These are phyloP conservation scores for Disparrhopalites patrizii DNA, from an alignment of 2,888 invertebrate genomes.

Conservation along the genomic window DNA sequence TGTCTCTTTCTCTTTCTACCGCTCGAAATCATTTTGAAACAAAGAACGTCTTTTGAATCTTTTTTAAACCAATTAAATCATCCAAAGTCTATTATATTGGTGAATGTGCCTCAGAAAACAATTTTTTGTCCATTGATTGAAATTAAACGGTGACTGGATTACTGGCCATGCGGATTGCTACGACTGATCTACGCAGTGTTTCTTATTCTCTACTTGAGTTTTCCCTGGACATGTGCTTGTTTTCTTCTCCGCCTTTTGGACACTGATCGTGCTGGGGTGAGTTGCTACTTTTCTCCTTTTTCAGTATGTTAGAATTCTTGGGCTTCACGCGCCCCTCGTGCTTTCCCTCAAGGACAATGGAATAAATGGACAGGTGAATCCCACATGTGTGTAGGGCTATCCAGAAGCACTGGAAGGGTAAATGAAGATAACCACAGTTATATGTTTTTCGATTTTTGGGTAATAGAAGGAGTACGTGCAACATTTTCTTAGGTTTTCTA, in stretches of 20 bases:
- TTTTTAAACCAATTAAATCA: background rate
- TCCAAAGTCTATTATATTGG: background rate
- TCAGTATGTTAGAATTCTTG: too few species aligned
- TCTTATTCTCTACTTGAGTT: too few species aligned
- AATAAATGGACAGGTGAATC: too few species aligned
- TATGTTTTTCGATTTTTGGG: too few species aligned
- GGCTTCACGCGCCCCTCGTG: too few species aligned
- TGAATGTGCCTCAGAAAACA: conserved; percentile 30
- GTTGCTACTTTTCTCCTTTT: conserved; percentile 19
- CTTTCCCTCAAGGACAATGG: too few species aligned
- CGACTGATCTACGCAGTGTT: conserved; percentile 18
- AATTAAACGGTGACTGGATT: conserved; percentile 31
- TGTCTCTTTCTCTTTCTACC: conserved; percentile 9
- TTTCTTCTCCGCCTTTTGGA: conserved; percentile 23
- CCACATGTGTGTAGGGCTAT: too few species aligned
- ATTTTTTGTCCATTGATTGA: conserved; percentile 31
- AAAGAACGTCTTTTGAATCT: background rate
- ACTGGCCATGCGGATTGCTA: conserved; percentile 27
- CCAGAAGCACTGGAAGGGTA: too few species aligned
- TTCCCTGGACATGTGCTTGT: conserved; percentile 18
- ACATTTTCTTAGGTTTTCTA: too few species aligned
- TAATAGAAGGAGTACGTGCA: too few species aligned
- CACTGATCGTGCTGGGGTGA: conserved; percentile 32
- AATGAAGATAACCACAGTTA: too few species aligned
- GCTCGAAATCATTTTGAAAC: background rate